phyloP scores from a whole-genome alignment of 2,888 invertebrate species.

The Drosophila prolongata region DNA sequence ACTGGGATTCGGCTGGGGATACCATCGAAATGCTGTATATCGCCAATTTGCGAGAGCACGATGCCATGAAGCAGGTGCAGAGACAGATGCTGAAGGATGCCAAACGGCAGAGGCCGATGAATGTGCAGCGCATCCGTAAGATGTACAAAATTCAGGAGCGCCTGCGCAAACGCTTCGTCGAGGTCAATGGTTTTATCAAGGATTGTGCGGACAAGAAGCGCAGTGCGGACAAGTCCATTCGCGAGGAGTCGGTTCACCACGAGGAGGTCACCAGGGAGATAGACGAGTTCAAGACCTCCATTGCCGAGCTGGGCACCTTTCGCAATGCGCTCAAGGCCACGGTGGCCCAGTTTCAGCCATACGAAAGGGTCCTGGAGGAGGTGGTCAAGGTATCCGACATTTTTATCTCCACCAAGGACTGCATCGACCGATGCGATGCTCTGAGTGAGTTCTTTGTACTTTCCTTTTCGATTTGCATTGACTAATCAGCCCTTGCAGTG shows the following conservation, averaged over 20 bases:
- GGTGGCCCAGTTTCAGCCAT: constrained; percentile 80
- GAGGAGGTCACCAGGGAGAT: constrained; percentile 69
- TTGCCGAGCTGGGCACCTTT: constrained; percentile 69
- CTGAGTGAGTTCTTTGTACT: constrained; percentile 69
- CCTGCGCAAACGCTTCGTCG: constrained; percentile 81
- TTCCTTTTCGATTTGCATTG: neutral
- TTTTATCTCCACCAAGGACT: constrained; percentile 82
- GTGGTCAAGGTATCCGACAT: constrained; percentile 79
- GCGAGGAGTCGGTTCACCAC: constrained; percentile 74
- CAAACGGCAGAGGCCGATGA: constrained; percentile 70
- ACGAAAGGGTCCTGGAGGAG: constrained; percentile 81
- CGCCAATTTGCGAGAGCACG: constrained; percentile 81
- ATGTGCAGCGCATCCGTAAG: constrained; percentile 76
- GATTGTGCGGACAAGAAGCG: constrained; percentile 82
- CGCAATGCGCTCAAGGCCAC: constrained; percentile 72
- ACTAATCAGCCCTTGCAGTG: constrained; percentile 67
- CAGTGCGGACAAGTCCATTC: constrained; percentile 76
- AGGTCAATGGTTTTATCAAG: constrained; percentile 82
- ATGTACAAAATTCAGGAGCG: constrained; percentile 76
- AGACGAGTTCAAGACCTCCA: constrained; percentile 60
- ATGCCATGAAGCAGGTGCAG: constrained; percentile 79
- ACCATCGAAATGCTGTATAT: constrained; percentile 82
- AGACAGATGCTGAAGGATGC: constrained; percentile 77
- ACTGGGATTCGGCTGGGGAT: constrained; percentile 83
- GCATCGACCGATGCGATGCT: constrained; percentile 83